These are phyloP conservation scores for Sternotherus odoratus DNA, from an alignment of 2,797 vertebrate species.

Conservation along the genomic window DNA sequence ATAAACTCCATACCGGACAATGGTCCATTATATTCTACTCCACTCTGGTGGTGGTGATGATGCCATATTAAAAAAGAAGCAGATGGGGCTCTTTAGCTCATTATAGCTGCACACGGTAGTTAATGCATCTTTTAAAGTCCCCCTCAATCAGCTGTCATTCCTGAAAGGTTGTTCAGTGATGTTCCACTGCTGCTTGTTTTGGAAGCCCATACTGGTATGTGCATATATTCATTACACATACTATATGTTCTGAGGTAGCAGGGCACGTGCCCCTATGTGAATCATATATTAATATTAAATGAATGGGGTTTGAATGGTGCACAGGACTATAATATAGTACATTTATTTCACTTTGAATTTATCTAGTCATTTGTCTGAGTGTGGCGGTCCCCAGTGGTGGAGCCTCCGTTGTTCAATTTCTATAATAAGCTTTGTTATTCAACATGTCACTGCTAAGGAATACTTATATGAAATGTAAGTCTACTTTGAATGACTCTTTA, in stretches of 20 bases:
- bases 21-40: neutral
- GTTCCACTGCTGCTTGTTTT: neutral
- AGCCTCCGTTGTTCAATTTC: conserved; percentile 1
- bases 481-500: neutral
- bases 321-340: neutral
- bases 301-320: neutral
- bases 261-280: neutral
- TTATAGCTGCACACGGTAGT: conserved; percentile 6
- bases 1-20: neutral
- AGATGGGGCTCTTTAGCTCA: neutral
- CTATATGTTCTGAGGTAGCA: accelerated
- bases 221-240: accelerated
- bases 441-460: conserved; percentile 5
- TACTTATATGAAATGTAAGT: neutral
- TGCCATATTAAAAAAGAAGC: neutral
- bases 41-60: neutral
- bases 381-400: neutral
- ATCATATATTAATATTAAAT: neutral
- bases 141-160: neutral
- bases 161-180: neutral
- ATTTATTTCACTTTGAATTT: conserved; percentile 9
- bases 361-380: conserved; percentile 39
- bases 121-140: neutral
- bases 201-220: neutral
- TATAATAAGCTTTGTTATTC: neutral